phyloP scores from a whole-genome alignment of 2,888 invertebrate genomes.

The Hartigia nigra region DNA sequence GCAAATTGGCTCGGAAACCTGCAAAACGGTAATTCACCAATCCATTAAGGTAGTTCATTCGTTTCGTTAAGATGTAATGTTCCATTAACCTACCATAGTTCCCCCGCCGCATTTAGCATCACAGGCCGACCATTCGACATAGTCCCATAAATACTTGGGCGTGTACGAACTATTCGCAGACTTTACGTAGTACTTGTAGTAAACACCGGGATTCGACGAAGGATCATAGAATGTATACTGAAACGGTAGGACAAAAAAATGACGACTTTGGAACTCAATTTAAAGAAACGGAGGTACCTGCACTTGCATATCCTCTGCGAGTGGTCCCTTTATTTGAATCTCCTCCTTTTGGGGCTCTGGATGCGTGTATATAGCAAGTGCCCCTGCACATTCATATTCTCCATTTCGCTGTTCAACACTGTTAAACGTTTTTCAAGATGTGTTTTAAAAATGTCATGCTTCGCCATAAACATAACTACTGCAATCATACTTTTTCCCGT shows the following conservation, averaged over 20 bases:
- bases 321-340: slow-evolving; percentile 84
- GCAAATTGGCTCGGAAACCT: slow-evolving; percentile 68
- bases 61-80: too few relatives aligned
- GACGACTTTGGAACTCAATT: neutral
- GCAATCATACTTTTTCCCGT: slow-evolving; percentile 76
- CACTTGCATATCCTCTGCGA: slow-evolving; percentile 82
- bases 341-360: slow-evolving; percentile 83
- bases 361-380: slow-evolving; percentile 80
- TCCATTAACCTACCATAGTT: slow-evolving; percentile 64
- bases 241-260: neutral
- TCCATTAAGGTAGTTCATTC: neutral
- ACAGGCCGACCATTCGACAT: slow-evolving; percentile 85
- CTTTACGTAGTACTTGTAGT: slow-evolving; percentile 80
- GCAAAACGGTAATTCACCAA: neutral
- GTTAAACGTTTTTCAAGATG: neutral
- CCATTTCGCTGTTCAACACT: slow-evolving; percentile 74
- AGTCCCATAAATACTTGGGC: slow-evolving; percentile 78
- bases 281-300: slow-evolving; percentile 70
- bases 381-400: slow-evolving; percentile 85
- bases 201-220: slow-evolving; percentile 79
- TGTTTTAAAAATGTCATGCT: neutral
- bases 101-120: slow-evolving; percentile 83
- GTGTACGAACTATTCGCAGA: slow-evolving; percentile 69
- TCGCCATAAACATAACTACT: neutral
- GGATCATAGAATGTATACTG: slow-evolving; percentile 44